Evolutionary conservation across 2,888 invertebrate genomes (phyloP), one percentile per base, ranked within the genome.

Genomic region (Unio pictorum): DNA sequence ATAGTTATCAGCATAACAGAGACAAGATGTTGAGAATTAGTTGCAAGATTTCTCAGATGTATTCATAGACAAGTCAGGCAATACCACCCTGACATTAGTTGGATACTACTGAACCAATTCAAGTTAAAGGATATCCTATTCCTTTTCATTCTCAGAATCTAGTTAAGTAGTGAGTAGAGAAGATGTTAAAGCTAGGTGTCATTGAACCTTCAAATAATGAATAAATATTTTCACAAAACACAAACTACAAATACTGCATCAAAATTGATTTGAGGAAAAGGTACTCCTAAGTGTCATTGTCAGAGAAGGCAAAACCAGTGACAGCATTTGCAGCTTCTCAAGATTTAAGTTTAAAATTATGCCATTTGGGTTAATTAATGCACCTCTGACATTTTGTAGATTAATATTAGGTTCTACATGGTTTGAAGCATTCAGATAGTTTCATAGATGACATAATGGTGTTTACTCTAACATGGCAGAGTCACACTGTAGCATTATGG

Each of bases 281-380:
- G 3, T 79, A 79, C 58, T 81, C 76, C 79, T 79, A 81, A 56
- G 58, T 81, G 15, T 67, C 72, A 17, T 28, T 81, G 64, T 55
- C 58, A 3, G 66, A 69, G n/a, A 28, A 61, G 20, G 56, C 73
- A 17, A 74, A 72, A 34, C 61, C 57, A n/a, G 34, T 65, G 6
- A 78, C 78, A 17, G 75, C 76, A 20, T 81, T 80, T 63, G 54
- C 34, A 56, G 70, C 74, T 34, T 64, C 73, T 17, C 11, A 54
- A 23, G 77, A 8, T 75, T 63, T 55, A 69, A 77, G 23, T 78
- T 74, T 58, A 54, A 57, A 15, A 63, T 45, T 60, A 34, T 34
- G 4, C 34, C 34, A 7, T 34, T 34, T 34, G 34, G 34, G 34
- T 34, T 34, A 34, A 7, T 0, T 34, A 4, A 34, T 34, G 34